Conservation (phyloP, 2,797 vertebrate genomes). For the Bovichtus diacanthus region DNA sequence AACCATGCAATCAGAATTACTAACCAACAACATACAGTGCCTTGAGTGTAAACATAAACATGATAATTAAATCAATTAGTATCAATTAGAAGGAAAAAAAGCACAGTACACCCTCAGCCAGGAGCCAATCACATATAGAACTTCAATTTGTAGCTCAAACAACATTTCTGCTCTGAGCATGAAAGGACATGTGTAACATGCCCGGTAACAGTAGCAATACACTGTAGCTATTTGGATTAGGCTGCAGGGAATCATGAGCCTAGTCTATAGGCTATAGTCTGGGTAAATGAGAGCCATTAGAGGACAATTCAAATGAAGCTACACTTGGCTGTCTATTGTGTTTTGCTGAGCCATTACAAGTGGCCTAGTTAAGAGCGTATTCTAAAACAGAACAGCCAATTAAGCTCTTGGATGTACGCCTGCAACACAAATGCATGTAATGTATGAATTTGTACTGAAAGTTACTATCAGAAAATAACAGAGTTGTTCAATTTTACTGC, state of each 20-base stretch:
- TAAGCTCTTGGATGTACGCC: background rate
- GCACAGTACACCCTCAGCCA: conserved; percentile 37
- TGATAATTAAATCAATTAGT: conserved; percentile 77
- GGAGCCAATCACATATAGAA: conserved; percentile 28
- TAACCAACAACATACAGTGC: conserved; percentile 37
- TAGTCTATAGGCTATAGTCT: background rate
- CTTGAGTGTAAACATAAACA: conserved; percentile 53
- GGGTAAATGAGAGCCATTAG: conserved; percentile 18
- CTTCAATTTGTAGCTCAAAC: conserved; percentile 34
- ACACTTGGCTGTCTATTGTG: conserved; percentile 28
- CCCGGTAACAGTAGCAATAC: conserved; percentile 13
- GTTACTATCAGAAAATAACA: background rate
- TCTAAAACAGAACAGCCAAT: conserved; percentile 1
- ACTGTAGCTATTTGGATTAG: conserved; percentile 3
- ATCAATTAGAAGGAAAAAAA: conserved; percentile 74
- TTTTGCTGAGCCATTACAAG: conserved; percentile 21
- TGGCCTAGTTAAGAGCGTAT: conserved; percentile 1
- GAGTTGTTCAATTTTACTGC: background rate
- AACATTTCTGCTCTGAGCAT: conserved; percentile 9
- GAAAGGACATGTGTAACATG: conserved; percentile 12
- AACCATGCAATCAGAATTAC: conserved; percentile 46
- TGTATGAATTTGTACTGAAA: background rate
- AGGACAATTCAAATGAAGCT: conserved; percentile 27
- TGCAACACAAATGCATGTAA: conserved; percentile 1
- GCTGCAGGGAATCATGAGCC: conserved; percentile 13